Evolutionary conservation across 2,888 invertebrate species (phyloP).

Genomic region (Drosophila ezoana): DNA sequence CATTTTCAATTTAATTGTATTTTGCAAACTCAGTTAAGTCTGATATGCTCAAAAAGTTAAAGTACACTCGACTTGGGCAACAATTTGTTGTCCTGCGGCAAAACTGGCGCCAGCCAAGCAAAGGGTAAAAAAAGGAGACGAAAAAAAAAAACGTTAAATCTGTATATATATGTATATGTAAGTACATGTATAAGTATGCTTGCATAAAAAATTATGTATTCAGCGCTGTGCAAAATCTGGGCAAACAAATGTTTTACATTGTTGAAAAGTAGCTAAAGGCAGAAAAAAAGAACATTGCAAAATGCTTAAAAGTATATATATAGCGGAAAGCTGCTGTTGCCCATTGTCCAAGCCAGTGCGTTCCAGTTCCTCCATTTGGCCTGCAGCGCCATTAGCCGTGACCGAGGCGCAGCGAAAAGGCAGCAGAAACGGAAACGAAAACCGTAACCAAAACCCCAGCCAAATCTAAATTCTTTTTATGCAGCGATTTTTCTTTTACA

Average conservation of each 20-base stretch:
- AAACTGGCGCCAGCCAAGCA: conserved; percentile 45
- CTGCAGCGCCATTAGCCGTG: conserved; percentile 74
- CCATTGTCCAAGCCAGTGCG: conserved; percentile 46
- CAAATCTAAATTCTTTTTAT: conserved; percentile 66
- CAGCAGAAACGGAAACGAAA: conserved; percentile 10
- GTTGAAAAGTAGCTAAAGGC: conserved; percentile 49
- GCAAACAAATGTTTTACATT: conserved; percentile 79
- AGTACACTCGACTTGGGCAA: conserved; percentile 17
- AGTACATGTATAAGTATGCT: conserved; percentile 25
- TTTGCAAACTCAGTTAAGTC: conserved; percentile 3
- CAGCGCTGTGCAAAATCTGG: conserved; percentile 59
- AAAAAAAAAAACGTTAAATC: conserved; percentile 13
- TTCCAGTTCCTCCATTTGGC: conserved; percentile 43
- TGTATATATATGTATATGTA: neutral
- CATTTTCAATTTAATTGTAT: conserved; percentile 11
- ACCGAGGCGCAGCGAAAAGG: conserved; percentile 29
- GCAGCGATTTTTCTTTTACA: conserved; percentile 54
- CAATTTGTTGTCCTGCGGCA: conserved; percentile 53
- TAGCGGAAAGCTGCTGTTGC: conserved; percentile 34
- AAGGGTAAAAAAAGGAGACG: conserved; percentile 34
- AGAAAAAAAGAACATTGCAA: conserved; percentile 44
- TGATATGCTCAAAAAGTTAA: conserved; percentile 7
- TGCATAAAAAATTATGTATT: conserved; percentile 60
- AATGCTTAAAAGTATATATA: conserved; percentile 43
- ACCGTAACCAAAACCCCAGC: conserved; percentile 43